Evolutionary conservation across 92 coral and sea anemone species (phyloP).

Genomic region (Virgularia gustaviana): DNA sequence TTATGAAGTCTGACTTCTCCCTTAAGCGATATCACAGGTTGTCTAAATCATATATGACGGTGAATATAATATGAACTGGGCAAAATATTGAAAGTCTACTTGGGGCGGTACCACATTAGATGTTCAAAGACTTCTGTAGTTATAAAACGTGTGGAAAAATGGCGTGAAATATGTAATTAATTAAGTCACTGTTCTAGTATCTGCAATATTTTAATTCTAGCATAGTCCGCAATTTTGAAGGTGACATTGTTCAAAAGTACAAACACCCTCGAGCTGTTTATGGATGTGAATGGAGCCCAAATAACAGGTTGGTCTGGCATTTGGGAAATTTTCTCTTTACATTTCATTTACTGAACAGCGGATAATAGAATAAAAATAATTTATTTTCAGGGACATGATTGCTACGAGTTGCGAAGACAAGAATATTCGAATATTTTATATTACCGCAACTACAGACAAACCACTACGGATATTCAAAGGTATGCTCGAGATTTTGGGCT

Average conservation of each 20-base stretch:
- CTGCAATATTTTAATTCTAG: constrained; percentile 30
- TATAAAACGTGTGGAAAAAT: too few relatives aligned
- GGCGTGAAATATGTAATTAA: background rate
- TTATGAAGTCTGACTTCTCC: too few relatives aligned
- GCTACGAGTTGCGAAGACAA: constrained; percentile 98
- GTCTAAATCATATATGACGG: too few relatives aligned
- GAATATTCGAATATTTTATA: constrained; percentile 81
- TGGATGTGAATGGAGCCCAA: constrained; percentile 99
- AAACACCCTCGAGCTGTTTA: constrained; percentile 94
- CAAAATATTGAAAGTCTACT: too few relatives aligned
- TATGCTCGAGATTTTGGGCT: constrained; percentile 32
- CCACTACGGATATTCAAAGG: constrained; percentile 85
- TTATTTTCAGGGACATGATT: constrained; percentile 75
- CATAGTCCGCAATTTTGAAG: constrained; percentile 86
- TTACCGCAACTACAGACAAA: constrained; percentile 85
- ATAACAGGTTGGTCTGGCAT: constrained; percentile 71
- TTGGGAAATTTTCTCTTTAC: background rate
- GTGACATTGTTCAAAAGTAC: constrained; percentile 71
- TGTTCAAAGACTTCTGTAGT: background rate
- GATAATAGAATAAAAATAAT: background rate
- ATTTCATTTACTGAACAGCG: background rate
- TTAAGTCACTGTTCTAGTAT: background rate
- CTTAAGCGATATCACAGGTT: too few relatives aligned
- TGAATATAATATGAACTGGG: too few relatives aligned
- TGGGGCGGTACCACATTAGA: too few relatives aligned